Conservation (phyloP, 2,113 vertebrate genomes). For the Lipotes vexillifer region DNA sequence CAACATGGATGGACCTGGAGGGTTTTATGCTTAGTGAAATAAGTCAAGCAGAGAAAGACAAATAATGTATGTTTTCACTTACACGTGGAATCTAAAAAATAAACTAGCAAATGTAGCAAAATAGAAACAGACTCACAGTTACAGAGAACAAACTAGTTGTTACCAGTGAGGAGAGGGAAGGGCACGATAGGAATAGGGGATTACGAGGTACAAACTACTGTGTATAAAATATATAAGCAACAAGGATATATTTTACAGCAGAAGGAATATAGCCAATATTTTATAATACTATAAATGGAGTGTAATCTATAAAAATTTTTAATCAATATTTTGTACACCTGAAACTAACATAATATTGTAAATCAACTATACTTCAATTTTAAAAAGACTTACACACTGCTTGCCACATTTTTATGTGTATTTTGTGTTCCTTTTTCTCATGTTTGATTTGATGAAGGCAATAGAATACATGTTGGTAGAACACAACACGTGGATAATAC, state of each 20-base stretch:
- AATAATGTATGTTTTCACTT: too few relatives aligned
- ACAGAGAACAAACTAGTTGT: too few relatives aligned
- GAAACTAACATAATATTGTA: neutral
- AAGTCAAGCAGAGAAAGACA: too few relatives aligned
- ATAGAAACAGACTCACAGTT: too few relatives aligned
- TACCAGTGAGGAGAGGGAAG: neutral
- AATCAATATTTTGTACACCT: neutral
- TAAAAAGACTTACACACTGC: neutral
- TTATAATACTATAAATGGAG: neutral
- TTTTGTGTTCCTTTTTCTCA: neutral
- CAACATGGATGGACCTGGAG: too few relatives aligned
- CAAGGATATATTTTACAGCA: neutral
- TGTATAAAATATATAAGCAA: neutral
- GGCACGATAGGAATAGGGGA: neutral
- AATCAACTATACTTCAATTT: neutral
- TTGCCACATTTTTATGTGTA: neutral
- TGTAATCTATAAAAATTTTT: neutral
- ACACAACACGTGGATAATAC: neutral
- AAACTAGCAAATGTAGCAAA: too few relatives aligned
- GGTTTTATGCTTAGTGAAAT: too few relatives aligned
- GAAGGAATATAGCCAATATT: neutral
- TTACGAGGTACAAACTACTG: neutral
- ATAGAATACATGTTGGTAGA: neutral
- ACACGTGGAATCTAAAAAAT: too few relatives aligned
- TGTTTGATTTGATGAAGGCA: neutral